Base-by-base conservation (phyloP, 2,113 vertebrate species). In the Sprattus sprattus region DNA sequence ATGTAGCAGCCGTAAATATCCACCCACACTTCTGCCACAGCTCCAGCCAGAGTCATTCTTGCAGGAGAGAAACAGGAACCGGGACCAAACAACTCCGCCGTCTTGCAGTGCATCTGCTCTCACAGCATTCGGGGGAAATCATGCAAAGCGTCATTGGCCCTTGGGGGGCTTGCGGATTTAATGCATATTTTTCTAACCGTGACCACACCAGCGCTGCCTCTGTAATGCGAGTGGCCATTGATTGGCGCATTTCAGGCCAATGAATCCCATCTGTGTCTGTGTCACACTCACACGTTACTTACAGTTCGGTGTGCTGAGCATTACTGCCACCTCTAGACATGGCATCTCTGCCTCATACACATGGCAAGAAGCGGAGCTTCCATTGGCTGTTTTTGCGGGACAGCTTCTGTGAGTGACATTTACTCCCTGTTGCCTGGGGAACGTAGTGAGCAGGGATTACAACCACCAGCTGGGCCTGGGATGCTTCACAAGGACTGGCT, bases 1-100 rank as follows among this genome's bases (percentile, higher is more conserved):
- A 71, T 71, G 64, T 71, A 71, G 64, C 64, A 71, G 64, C 64
- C 25, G 64, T 71, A 71, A 71, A 71, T 32, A 71, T 28, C 64
- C 25, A 13, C 64, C 64, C 64, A 71, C 25, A 71, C 64, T 32
- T 2, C 64, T 25, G 64, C n/a, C 8, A 0, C 25, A 8, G n/a
- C 25, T 71, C 9, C n/a, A 28, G 64, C 28, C 6, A 32, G 9
- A 71, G 64, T 13, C n/a, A 28, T 71, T 28, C 64, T 9, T 25
- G 13, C 64, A 71, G 64, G 64, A 28, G 32, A 25, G 64, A 28
- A 32, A 4, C 11, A 13, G 64, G 64, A 71, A 25, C 8, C 28
- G 11, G 25, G 28, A 32, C 64, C 25, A n/a, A 9, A 25, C 52
- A 64, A 25, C 57, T 64, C 20, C n/a, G 57, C 20, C 57, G n/a